Conservation (phyloP, 1,140 invertebrate genomes). For the Drosophila dunni region DNA sequence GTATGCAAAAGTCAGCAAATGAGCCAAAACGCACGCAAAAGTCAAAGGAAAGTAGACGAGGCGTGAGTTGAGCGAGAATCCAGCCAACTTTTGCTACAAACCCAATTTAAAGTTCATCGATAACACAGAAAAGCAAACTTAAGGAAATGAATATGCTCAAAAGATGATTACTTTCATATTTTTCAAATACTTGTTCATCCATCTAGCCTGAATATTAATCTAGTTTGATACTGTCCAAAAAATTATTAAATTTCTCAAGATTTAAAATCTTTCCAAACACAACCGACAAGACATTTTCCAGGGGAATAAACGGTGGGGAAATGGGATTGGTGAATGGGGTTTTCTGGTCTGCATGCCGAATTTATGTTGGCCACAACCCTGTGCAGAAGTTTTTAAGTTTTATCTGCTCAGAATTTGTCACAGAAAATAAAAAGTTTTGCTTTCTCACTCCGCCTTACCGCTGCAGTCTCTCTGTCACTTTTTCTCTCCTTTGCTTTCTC, state of each 20-base stretch:
- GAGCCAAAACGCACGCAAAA: constrained; percentile 46
- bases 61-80: background rate
- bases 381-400: constrained; percentile 68
- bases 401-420: constrained; percentile 80
- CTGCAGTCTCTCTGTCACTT: constrained; percentile 10
- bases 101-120: constrained; percentile 28
- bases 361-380: constrained; percentile 63
- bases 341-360: constrained; percentile 46
- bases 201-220: background rate
- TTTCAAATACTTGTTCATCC: background rate
- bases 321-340: background rate
- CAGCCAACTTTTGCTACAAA: constrained; percentile 1
- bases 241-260: too few relatives aligned
- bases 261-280: background rate
- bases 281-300: constrained; percentile 4
- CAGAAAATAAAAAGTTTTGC: constrained; percentile 80
- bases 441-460: constrained; percentile 48
- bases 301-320: background rate
- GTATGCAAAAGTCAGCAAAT: constrained; percentile 52
- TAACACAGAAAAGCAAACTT: constrained; percentile 16
- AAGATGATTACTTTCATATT: too few relatives aligned
- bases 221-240: too few relatives aligned
- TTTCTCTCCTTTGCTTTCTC: too few relatives aligned
- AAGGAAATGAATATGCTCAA: background rate
- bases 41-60: constrained; percentile 16